These are phyloP conservation scores for Erynnis tages DNA, from an alignment of 2,888 invertebrate genomes.

Conservation along the genomic window DNA sequence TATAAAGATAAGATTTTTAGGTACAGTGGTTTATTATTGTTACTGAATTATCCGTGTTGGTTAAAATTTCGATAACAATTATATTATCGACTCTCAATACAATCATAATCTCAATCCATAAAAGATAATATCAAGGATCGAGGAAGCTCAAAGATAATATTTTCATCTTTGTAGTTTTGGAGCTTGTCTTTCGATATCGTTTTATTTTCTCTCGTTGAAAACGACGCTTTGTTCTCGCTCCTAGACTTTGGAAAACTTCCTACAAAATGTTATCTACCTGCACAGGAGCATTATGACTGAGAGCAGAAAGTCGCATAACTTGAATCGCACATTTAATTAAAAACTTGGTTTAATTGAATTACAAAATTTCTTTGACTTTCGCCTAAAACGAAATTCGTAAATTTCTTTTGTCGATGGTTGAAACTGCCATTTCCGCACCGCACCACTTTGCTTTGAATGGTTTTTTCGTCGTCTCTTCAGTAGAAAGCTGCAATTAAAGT, in stretches of 20 bases:
- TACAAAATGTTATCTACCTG: background rate
- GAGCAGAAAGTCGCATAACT: background rate
- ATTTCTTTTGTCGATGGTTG: conserved; percentile 23
- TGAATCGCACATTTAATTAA: conserved; percentile 12
- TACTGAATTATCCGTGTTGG: too few relatives aligned
- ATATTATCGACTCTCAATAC: too few relatives aligned
- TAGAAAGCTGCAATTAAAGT: conserved; percentile 15
- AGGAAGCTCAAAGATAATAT: background rate
- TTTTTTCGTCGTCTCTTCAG: conserved; percentile 14
- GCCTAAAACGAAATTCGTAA: conserved; percentile 22
- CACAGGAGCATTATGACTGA: background rate
- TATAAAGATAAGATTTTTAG: too few relatives aligned
- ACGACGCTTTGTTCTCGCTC: background rate
- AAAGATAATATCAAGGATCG: too few relatives aligned
- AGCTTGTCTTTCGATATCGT: background rate
- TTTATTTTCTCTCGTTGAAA: background rate
- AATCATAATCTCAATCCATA: too few relatives aligned
- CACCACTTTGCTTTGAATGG: conserved; percentile 14
- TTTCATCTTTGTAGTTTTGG: background rate
- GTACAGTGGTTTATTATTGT: too few relatives aligned
- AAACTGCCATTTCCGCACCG: conserved; percentile 22
- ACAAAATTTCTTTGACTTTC: conserved; percentile 18
- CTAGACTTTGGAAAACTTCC: background rate
- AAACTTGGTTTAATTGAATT: conserved; percentile 17
- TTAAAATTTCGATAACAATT: too few relatives aligned